Evolutionary conservation across 2,888 invertebrate genomes (phyloP).

Genomic region (Leistus spinibarbis): DNA sequence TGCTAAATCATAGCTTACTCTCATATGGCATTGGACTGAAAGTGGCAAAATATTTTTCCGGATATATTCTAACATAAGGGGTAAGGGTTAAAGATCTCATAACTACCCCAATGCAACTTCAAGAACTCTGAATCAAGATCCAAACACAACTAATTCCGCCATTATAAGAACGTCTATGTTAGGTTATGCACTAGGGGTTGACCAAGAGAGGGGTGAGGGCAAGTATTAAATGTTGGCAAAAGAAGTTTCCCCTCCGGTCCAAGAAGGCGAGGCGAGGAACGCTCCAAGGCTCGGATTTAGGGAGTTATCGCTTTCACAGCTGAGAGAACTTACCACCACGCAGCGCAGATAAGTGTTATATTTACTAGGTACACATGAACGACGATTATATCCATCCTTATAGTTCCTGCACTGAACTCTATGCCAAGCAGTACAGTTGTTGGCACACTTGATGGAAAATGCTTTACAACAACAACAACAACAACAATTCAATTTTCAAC

Average conservation of each 20-base stretch:
- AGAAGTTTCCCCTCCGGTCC: not conserved
- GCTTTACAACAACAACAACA: not conserved
- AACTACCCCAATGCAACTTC: no score
- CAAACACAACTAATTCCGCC: no score
- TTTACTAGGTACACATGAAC: slow-evolving; percentile 33
- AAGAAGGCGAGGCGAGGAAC: not conserved
- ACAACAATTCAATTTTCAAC: not conserved
- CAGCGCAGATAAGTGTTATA: slow-evolving; percentile 30
- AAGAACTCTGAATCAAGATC: no score
- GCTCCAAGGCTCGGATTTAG: slow-evolving; percentile 10
- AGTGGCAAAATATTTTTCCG: no score
- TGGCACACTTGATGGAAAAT: not conserved
- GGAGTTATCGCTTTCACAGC: slow-evolving; percentile 36
- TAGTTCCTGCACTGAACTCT: not conserved
- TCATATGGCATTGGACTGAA: no score
- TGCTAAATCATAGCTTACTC: no score
- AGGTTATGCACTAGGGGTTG: not conserved
- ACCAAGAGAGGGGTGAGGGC: not conserved
- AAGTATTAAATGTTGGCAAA: slow-evolving; percentile 4
- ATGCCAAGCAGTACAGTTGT: not conserved
- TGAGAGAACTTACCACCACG: slow-evolving; percentile 17
- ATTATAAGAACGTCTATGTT: not conserved
- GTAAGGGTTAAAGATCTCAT: no score
- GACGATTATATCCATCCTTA: slow-evolving; percentile 7
- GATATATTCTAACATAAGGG: no score